Conservation (phyloP, 2,797 vertebrate genomes). For the Ctenochaetus hawaiiensis region DNA sequence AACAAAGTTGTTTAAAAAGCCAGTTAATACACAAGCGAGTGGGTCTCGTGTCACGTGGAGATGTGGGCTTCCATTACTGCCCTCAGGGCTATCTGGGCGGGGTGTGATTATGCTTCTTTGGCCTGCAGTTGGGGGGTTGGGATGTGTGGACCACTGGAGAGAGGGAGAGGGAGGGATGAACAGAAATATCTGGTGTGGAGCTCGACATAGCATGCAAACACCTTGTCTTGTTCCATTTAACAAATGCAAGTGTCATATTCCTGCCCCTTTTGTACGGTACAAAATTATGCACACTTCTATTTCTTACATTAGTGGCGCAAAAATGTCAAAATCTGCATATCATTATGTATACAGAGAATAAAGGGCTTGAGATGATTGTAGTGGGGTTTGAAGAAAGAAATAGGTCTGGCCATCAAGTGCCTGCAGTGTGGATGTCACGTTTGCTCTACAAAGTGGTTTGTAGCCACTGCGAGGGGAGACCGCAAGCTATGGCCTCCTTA, state of each 20-base stretch:
- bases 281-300: slow-evolving; percentile 18
- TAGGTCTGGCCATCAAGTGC: slow-evolving; percentile 16
- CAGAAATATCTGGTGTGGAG: slow-evolving; percentile 46
- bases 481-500: slow-evolving; percentile 47
- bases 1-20: slow-evolving; percentile 66
- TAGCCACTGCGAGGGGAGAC: slow-evolving; percentile 35
- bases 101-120: slow-evolving; percentile 67
- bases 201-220: slow-evolving; percentile 35
- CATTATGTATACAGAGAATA: slow-evolving; percentile 17
- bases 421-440: slow-evolving; percentile 18
- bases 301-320: slow-evolving; percentile 13
- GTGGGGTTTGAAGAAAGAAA: background rate
- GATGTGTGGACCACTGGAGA: slow-evolving; percentile 48
- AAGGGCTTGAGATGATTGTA: background rate
- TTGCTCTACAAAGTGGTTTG: slow-evolving; percentile 34
- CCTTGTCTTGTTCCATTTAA: slow-evolving; percentile 20
- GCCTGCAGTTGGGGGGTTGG: slow-evolving; percentile 64
- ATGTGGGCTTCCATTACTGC: slow-evolving; percentile 66
- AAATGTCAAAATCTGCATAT: slow-evolving; percentile 55
- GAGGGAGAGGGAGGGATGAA: slow-evolving; percentile 22
- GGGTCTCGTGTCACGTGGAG: slow-evolving; percentile 64
- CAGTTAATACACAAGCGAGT: slow-evolving; percentile 64
- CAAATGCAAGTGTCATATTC: slow-evolving; percentile 10
- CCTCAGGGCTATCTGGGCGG: slow-evolving; percentile 61
- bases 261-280: slow-evolving; percentile 1